Base-by-base conservation (phyloP, 1,140 invertebrate genomes). In the Bombus impatiens region DNA sequence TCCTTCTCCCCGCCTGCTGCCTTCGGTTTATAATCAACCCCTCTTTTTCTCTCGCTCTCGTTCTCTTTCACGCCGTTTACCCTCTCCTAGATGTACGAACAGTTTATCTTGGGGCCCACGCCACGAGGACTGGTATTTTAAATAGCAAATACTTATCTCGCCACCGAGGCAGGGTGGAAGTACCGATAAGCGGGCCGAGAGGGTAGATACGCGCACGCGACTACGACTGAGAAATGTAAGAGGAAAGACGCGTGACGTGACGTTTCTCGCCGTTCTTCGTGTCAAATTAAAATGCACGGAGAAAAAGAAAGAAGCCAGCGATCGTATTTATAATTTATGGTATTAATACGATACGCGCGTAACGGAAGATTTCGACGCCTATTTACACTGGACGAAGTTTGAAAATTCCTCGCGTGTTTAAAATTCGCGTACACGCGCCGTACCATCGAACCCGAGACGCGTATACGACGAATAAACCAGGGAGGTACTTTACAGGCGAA, bases 71-170 rank as follows among this genome's bases (percentile, higher is more conserved):
- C 88, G 57, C 71, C 72, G 47, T 15, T 81, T 78, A 85, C 90
- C 22, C 67, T 86, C 90, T 82, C 85, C 81, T 87, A 86, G 74
- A 85, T 47, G 74, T 84, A 88, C 85, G 88, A 93, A 94, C 94
- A 93, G 94, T 95, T 95, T 95, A 95, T 94, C 94, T 94, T 93
- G 90, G 91, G 90, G 85, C 86, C 82, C 89, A 76, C 59, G 87
- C 85, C 78, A 80, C 87, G 82, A 87, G 90, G 91, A 92, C 94
- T 93, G 94, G 94, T 95, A 94, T 95, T 94, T 95, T 94, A 94
- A 95, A 95, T 94, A 94, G 93, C 90, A 90, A 94, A 94, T 94
- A 94, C 94, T 94, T 95, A 95, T 95, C 94, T 94, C 86, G 87
- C 86, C 47, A 77, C 72, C 79, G 82, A 78, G 65, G 83, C 85